These are phyloP conservation scores for Paraplagusia blochii DNA, from an alignment of 2,113 vertebrate genomes.

Conservation along the genomic window DNA sequence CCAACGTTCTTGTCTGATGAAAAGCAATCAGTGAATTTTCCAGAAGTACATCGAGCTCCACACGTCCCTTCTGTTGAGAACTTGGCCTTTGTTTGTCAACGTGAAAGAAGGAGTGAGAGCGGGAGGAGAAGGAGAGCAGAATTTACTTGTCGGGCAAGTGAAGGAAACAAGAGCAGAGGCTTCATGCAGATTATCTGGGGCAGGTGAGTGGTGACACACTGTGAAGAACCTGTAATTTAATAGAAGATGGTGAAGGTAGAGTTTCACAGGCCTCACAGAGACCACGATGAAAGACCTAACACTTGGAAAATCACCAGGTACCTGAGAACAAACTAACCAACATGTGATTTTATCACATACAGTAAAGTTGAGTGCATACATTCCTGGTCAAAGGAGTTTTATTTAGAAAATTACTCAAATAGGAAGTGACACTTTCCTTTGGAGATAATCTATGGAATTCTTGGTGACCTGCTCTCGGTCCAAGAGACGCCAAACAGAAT, in stretches of 20 bases:
- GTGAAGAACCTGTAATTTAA: conserved; percentile 60
- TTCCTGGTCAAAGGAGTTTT: too few species aligned
- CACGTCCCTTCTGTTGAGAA: conserved; percentile 22
- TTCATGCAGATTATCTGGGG: conserved; percentile 56
- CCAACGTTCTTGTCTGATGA: conserved; percentile 30
- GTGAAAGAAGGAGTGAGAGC: not conserved
- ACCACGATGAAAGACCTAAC: conserved; percentile 27
- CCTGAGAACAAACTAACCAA: conserved; percentile 11
- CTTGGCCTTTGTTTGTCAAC: conserved; percentile 24
- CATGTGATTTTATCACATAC: conserved; percentile 5
- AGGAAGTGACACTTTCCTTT: too few species aligned
- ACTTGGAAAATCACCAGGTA: conserved; percentile 17
- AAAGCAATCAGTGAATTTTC: conserved; percentile 14
- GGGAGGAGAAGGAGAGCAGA: conserved; percentile 32
- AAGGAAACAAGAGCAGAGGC: conserved; percentile 56
- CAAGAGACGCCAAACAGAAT: too few species aligned
- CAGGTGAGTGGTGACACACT: conserved; percentile 56
- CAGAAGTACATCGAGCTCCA: conserved; percentile 6
- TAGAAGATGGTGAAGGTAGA: conserved; percentile 51
- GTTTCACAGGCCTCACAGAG: conserved; percentile 44
- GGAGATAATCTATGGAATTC: too few species aligned
- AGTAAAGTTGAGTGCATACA: not conserved
- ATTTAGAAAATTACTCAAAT: too few species aligned
- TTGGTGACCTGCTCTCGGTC: too few species aligned
- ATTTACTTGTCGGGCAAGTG: conserved; percentile 34